These are phyloP conservation scores for Clitarchus hookeri DNA, from an alignment of 2,888 invertebrate genomes.

Conservation along the genomic window DNA sequence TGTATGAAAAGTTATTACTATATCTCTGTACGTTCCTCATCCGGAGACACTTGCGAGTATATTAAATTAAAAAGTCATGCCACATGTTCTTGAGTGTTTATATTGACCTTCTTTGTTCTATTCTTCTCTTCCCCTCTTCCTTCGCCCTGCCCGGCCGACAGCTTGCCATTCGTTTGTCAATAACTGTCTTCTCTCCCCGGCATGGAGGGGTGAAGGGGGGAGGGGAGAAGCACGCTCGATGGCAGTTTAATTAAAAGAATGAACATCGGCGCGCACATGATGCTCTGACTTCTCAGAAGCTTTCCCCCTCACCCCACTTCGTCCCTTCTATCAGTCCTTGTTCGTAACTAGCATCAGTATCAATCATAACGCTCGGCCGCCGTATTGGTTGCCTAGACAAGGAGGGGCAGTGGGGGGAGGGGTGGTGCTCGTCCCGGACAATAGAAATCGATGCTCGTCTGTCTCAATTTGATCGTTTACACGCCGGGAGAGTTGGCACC, in stretches of 20 bases:
- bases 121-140: neutral
- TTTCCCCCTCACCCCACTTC: neutral
- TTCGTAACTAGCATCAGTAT: constrained; percentile 23
- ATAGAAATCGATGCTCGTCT: constrained; percentile 23
- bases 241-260: constrained; percentile 28
- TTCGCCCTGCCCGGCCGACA: neutral
- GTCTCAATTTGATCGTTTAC: constrained; percentile 27
- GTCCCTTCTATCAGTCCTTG: neutral
- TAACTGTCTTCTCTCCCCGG: constrained; percentile 6
- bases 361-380: constrained; percentile 15
- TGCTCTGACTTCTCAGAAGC: constrained; percentile 20
- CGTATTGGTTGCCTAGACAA: neutral
- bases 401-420: neutral
- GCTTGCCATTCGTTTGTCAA: constrained; percentile 26
- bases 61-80: neutral
- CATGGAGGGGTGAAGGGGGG: neutral
- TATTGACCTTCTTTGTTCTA: neutral
- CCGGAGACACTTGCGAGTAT: neutral
- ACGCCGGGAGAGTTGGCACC: constrained; percentile 19
- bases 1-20: neutral
- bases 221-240: neutral
- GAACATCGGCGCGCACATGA: constrained; percentile 20
- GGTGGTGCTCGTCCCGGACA: neutral
- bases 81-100: neutral
- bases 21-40: neutral